Base-by-base conservation (phyloP, 1,140 invertebrate genomes). In the Bicyclus anynana region DNA sequence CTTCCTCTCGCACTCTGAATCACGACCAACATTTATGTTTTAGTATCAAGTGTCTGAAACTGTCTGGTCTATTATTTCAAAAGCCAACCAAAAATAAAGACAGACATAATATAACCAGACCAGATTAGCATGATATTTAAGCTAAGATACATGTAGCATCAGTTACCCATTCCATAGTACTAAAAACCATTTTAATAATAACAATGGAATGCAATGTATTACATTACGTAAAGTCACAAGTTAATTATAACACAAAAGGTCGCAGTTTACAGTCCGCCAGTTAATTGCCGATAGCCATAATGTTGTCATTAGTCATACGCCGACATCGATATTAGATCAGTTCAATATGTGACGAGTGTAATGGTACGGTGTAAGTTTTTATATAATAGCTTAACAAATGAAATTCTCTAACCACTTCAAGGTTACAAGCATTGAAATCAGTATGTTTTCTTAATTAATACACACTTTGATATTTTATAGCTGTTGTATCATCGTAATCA, bases 171-270 rank as follows among this genome's bases (percentile, higher is more conserved):
- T n/a, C n/a, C n/a, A n/a, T n/a, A n/a, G n/a, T n/a, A n/a, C n/a
- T n/a, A 20, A 50, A 35, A 33, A 17, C 9, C 13, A 35, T 5
- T 18, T n/a, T 49, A 60, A 44, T 53, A 60, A 44, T 53, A 60
- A 50, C 18, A 12, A 17, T 35, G 21, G 10, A 29, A 37, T 53
- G 53, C 29, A 21, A 44, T 21, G 9, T 9, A 20, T 7, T n/a
- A 50, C 40, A 16, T n/a, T n/a, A 27, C 47, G 40, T 38, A 26
- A 50, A 55, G 49, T 62, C 50, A 57, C 50, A 62, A 53, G 35
- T 53, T 56, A 62, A 40, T 52, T 35, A 23, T 53, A 49, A 51
- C 23, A 21, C 46, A 20, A 48, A 40, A 52, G 54, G 60, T 57
- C 50, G 21, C 17, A 40, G 23, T 56, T 21, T 46, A 57, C 51